Conservation (phyloP, 2,888 invertebrate species). For the Philopedon plagiatum region DNA sequence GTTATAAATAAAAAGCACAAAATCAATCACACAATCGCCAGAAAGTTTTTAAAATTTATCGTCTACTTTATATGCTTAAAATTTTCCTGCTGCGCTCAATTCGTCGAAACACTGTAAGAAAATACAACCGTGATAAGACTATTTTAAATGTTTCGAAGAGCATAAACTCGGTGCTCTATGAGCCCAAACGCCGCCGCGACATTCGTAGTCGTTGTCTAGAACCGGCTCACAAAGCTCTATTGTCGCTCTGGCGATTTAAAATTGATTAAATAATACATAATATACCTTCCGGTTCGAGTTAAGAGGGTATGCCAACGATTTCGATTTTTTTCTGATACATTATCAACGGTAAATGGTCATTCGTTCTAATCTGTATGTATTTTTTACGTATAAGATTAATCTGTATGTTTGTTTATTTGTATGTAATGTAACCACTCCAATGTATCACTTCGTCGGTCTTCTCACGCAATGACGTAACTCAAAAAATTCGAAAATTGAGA, state of each 20-base stretch:
- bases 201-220: neutral
- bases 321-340: slow-evolving; percentile 3
- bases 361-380: too few species aligned
- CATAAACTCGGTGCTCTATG: slow-evolving; percentile 19
- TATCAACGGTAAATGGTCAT: too few species aligned
- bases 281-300: slow-evolving; percentile 5
- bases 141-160: slow-evolving; percentile 13
- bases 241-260: slow-evolving; percentile 27
- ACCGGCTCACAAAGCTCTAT: slow-evolving; percentile 21
- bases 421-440: too few species aligned
- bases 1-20: neutral
- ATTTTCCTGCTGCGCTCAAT: neutral
- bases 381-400: too few species aligned
- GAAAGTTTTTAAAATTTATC: neutral
- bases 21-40: neutral
- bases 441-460: too few species aligned
- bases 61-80: neutral
- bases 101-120: neutral
- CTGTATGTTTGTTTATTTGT: too few species aligned
- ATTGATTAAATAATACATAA: slow-evolving; percentile 48
- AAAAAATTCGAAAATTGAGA: too few species aligned
- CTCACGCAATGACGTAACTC: too few species aligned
- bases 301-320: slow-evolving; percentile 23
- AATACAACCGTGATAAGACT: neutral
- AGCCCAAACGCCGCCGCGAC: slow-evolving; percentile 21